Percentiles rank a stretch among this genome's conserved stretches.
Conservation (phyloP, 2,888 invertebrate species). For the Bimastos eiseni region DNA sequence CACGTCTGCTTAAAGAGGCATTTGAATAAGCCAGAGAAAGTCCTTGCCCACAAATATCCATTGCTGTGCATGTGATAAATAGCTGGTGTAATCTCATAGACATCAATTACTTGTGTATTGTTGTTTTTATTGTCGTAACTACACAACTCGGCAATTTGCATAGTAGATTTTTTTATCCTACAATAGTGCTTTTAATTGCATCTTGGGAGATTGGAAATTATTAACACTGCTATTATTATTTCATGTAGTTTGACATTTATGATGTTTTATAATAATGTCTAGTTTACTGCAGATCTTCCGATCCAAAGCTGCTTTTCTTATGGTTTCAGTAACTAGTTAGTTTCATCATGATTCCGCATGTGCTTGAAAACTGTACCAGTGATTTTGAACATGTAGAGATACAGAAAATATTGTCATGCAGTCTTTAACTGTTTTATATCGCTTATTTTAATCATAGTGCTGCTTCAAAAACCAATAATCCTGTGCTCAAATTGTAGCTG, state of each 20-base stretch:
- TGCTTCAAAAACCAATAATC: background rate
- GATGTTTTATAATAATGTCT: background rate
- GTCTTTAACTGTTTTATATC: background rate
- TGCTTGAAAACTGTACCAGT: background rate
- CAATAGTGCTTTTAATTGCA: background rate
- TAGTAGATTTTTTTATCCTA: background rate
- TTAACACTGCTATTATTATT: background rate
- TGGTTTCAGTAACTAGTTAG: background rate
- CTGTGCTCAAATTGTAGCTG: too few relatives aligned
- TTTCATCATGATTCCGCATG: background rate
- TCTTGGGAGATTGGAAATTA: background rate
- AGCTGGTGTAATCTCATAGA: background rate
- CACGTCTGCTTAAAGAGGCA: conserved; percentile 60
- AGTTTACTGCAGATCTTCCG: background rate
- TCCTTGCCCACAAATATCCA: background rate
- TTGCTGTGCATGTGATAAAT: background rate
- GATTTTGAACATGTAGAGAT: background rate
- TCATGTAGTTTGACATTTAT: background rate
- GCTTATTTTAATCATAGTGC: background rate
- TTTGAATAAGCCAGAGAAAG: conserved; percentile 44
- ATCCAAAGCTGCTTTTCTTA: background rate
- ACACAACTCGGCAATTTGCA: background rate
- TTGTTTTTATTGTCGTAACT: background rate
- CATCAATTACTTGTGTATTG: background rate
- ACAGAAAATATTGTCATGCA: background rate